Evolutionary conservation across 1,140 invertebrate genomes (phyloP).

Genomic region (Cyphomyrmex costatus): DNA sequence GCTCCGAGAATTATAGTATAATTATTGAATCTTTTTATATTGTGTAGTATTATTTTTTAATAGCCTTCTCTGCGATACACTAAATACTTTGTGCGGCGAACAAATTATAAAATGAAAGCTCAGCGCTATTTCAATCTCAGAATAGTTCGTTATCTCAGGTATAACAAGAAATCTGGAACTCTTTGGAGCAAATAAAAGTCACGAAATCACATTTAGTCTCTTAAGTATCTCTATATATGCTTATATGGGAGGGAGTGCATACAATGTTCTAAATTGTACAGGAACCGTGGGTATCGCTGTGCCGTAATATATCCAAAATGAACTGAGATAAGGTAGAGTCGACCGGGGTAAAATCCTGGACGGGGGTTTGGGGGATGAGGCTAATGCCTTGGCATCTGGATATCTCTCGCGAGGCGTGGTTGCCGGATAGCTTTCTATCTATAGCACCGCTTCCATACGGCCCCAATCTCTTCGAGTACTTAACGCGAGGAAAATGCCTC

Average conservation of each 20-base stretch:
- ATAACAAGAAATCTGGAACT: slow-evolving; percentile 11
- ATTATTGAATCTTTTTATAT: background rate
- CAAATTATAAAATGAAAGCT: slow-evolving; percentile 40
- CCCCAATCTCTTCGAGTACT: slow-evolving; percentile 46
- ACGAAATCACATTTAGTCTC: slow-evolving; percentile 27
- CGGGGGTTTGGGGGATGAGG: slow-evolving; percentile 32
- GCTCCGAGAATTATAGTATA: too few relatives aligned
- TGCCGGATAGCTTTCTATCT: slow-evolving; percentile 66
- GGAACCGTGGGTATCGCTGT: slow-evolving; percentile 32
- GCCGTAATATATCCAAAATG: slow-evolving; percentile 40
- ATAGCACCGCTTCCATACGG: slow-evolving; percentile 30
- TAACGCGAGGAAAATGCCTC: slow-evolving; percentile 36
- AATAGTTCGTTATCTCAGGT: slow-evolving; percentile 13
- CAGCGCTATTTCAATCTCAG: background rate
- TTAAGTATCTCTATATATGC: slow-evolving; percentile 17
- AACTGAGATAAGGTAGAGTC: slow-evolving; percentile 56
- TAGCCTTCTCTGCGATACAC: background rate
- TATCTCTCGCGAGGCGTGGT: slow-evolving; percentile 68
- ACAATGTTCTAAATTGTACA: slow-evolving; percentile 41
- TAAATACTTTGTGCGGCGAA: slow-evolving; percentile 44
- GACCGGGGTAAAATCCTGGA: slow-evolving; percentile 47
- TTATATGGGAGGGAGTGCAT: background rate
- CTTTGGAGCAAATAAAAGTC: slow-evolving; percentile 43
- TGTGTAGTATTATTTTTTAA: slow-evolving; percentile 24
- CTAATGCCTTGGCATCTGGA: slow-evolving; percentile 64